Base-by-base conservation (phyloP, 2,113 vertebrate species). In the Steatornis caripensis region DNA sequence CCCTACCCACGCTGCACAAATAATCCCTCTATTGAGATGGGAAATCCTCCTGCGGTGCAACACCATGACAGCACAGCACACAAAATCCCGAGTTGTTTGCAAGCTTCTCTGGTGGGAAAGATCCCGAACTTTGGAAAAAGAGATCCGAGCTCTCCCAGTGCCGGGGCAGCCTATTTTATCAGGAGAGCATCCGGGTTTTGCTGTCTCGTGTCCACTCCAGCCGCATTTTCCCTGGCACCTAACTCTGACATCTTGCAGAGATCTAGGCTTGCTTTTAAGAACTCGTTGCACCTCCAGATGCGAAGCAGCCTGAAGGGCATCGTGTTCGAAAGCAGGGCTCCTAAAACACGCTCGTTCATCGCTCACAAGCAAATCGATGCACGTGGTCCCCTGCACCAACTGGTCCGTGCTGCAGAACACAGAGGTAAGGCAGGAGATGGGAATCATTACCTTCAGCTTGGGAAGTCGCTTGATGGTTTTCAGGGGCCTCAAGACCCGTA, bases 391-490 rank as follows among this genome's bases (percentile, higher is more conserved):
- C 32, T n/a, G 49, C 49, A 65, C 23, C 22, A 45, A 49, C 22
- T 0, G 0, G 20, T 41, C 55, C 18, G 34, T 0, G 4, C 24
- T 69, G 21, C 43, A 74, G 62, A 58, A 70, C n/a, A 55, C 30
- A 69, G 32, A 75, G 1, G 11, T 30, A 30, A 85, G 46, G 46
- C 36, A 71, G 62, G 64, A 60, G 74, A 30, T 39, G 51, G 29
- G 11, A 24, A 65, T 43, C 3, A 0, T 97, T 97, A 99, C 99
- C 99, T 99, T 99, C 82, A 99, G 98, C 96, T 99, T 99, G n/a
- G 99, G 99, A 87, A 99, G 98, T 37, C 99, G 98, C 96, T 99
- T 99, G 97, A 99, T 99, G 72, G 99, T 99, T 97, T 99, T 99
- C 95, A 99, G 98, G 1, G 99, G 99, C 88, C 99, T 98, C 89